Conservation (phyloP, 2,113 vertebrate genomes). For the Thryonomys swinderianus region DNA sequence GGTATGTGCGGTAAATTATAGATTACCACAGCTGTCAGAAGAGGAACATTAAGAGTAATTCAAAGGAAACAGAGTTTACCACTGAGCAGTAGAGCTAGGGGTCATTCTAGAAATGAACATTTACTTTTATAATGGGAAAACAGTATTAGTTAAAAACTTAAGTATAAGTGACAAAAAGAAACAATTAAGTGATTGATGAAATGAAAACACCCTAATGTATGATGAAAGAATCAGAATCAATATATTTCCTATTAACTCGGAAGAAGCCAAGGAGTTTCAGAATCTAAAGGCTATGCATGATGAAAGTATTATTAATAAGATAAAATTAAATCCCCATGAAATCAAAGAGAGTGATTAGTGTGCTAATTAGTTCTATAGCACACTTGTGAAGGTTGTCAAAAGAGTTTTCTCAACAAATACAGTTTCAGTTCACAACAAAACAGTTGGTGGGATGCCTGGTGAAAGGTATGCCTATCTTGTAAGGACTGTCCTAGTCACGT, state of each 20-base stretch:
- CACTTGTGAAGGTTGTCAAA: not conserved
- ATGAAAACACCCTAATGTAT: slow-evolving; percentile 2
- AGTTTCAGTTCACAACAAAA: slow-evolving; percentile 35
- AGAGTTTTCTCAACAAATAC: not conserved
- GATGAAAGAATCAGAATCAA: slow-evolving; percentile 48
- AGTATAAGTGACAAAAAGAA: not conserved
- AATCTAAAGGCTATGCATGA: slow-evolving; percentile 47
- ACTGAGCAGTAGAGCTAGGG: too few species aligned
- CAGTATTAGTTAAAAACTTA: slow-evolving; percentile 45
- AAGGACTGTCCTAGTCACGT: not conserved
- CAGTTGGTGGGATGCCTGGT: not conserved
- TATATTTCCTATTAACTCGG: slow-evolving; percentile 22
- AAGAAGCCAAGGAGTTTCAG: slow-evolving; percentile 19
- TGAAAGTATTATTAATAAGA: slow-evolving; percentile 52
- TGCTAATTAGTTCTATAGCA: slow-evolving; percentile 40
- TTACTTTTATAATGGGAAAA: not conserved
- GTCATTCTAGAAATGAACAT: not conserved
- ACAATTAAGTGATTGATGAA: not conserved
- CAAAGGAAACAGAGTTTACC: too few species aligned
- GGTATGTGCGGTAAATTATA: too few species aligned
- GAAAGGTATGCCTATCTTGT: not conserved
- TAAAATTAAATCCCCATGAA: slow-evolving; percentile 66
- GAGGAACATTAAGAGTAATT: too few species aligned
- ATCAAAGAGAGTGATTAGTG: slow-evolving; percentile 53
- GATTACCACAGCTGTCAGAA: too few species aligned